Evolutionary conservation across 2,797 vertebrate species (phyloP).

Genomic region (Pygocentrus nattereri): DNA sequence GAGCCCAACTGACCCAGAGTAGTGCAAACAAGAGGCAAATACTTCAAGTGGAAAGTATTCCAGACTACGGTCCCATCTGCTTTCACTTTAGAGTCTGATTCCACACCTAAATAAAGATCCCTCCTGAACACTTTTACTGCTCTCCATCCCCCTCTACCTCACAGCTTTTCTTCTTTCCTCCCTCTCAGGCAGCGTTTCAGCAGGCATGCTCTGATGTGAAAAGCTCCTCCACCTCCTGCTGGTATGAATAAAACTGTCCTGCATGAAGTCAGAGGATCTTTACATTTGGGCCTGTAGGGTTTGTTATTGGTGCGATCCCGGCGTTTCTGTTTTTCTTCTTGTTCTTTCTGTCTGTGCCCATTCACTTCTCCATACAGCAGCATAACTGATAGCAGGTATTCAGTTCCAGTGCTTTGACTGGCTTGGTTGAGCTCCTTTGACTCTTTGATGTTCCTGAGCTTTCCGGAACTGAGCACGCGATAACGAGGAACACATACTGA

Average conservation of each 20-base stretch:
- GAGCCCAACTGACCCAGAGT: constrained; percentile 66
- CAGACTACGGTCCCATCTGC: constrained; percentile 78
- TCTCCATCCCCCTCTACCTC: constrained; percentile 50
- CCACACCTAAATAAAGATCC: constrained; percentile 84
- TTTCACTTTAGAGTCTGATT: constrained; percentile 80
- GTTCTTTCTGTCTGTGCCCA: background rate
- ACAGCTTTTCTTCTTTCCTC: constrained; percentile 47
- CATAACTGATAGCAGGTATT: background rate
- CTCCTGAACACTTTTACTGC: constrained; percentile 74
- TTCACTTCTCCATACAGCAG: background rate
- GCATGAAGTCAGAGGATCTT: constrained; percentile 50
- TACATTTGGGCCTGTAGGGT: constrained; percentile 24
- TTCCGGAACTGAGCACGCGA: background rate
- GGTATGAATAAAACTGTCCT: constrained; percentile 65
- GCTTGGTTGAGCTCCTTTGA: constrained; percentile 2
- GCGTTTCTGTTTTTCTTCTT: constrained; percentile 36
- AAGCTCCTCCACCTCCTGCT: constrained; percentile 50
- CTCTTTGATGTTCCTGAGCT: background rate
- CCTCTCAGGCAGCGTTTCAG: constrained; percentile 55
- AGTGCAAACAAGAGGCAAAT: constrained; percentile 71
- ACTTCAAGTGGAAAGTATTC: constrained; percentile 86
- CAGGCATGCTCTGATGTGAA: constrained; percentile 57
- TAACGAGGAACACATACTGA: background rate
- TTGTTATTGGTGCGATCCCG: constrained; percentile 59
- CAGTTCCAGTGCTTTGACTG: background rate